A percentile compares a stretch with the other conserved stretches of the same genome.
phyloP scores from a whole-genome alignment of 1,140 invertebrate species.

The Thaumatotibia leucotreta region DNA sequence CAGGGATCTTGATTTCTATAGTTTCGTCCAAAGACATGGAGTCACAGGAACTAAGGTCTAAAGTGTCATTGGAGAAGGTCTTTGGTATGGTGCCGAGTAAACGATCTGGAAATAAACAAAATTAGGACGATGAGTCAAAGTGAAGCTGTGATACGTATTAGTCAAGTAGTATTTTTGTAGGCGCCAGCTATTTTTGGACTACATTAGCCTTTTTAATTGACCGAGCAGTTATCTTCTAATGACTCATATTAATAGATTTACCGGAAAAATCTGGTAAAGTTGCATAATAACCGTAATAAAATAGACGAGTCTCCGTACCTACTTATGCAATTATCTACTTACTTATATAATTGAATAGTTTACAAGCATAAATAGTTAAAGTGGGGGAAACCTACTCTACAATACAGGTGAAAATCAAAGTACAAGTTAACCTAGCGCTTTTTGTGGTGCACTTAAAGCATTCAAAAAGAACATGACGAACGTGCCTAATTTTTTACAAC shows the following conservation, averaged over 20 bases:
- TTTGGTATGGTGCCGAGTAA: conserved; percentile 70
- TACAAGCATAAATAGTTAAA: too few species aligned
- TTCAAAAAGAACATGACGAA: too few species aligned
- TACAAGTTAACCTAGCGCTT: too few species aligned
- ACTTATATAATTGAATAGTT: too few species aligned
- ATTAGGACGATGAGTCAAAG: background rate
- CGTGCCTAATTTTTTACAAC: too few species aligned
- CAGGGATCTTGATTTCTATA: conserved; percentile 74
- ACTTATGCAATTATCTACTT: too few species aligned
- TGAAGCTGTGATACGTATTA: background rate
- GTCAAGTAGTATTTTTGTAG: background rate
- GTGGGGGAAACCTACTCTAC: too few species aligned
- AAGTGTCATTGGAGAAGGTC: conserved; percentile 71
- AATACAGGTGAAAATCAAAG: too few species aligned
- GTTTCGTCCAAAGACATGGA: conserved; percentile 74
- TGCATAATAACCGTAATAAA: background rate
- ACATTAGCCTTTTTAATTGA: background rate
- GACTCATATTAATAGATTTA: background rate
- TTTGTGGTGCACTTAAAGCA: too few species aligned
- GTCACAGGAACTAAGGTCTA: conserved; percentile 73
- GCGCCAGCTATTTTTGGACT: background rate
- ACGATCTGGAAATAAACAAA: conserved; percentile 54
- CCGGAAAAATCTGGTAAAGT: background rate
- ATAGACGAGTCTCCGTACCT: background rate
- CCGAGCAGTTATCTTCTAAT: background rate